phyloP scores from a whole-genome alignment of 1,140 invertebrate species.

The Acromyrmex heyeri region DNA sequence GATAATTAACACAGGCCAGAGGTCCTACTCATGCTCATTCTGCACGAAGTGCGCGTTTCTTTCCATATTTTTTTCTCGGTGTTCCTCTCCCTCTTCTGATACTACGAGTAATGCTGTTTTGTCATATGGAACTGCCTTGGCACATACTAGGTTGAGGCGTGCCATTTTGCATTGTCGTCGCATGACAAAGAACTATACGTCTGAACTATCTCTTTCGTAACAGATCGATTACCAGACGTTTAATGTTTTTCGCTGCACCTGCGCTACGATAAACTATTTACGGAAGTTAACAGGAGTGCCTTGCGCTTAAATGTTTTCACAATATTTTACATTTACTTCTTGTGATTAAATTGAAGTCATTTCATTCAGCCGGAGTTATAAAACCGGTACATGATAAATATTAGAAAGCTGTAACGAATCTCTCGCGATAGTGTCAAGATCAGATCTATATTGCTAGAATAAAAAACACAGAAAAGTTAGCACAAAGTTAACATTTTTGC shows the following conservation, averaged over 20 bases:
- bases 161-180: slow-evolving; percentile 71
- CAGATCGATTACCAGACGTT: slow-evolving; percentile 6
- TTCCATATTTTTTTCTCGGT: slow-evolving; percentile 23
- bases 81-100: slow-evolving; percentile 35
- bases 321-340: slow-evolving; percentile 19
- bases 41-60: background rate
- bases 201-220: slow-evolving; percentile 47
- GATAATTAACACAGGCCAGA: slow-evolving; percentile 66
- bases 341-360: background rate
- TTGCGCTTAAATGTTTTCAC: background rate
- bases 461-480: background rate
- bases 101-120: slow-evolving; percentile 51
- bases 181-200: slow-evolving; percentile 50
- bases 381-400: background rate
- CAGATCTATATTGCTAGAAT: background rate
- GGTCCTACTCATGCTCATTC: slow-evolving; percentile 1
- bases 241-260: background rate
- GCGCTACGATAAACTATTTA: background rate
- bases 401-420: background rate
- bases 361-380: background rate
- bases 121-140: slow-evolving; percentile 56
- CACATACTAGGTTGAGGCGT: slow-evolving; percentile 71
- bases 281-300: background rate
- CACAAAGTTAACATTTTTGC: background rate
- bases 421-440: background rate